Percentiles rank a stretch among this genome's conserved stretches.
Evolutionary conservation across 1,140 invertebrate species (phyloP).

Genomic region (Spodoptera litura): DNA sequence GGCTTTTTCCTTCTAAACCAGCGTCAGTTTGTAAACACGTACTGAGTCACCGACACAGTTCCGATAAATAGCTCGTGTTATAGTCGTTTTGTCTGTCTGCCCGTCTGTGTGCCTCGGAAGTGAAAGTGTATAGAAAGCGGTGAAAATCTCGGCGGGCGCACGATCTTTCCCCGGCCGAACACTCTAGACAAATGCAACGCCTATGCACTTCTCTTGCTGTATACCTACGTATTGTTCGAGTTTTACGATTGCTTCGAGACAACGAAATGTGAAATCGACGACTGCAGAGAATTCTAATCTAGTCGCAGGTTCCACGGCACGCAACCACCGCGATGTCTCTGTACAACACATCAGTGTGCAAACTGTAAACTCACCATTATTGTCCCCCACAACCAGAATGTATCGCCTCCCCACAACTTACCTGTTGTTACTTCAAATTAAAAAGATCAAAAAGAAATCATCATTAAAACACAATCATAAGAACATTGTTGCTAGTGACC

Average conservation of each 20-base stretch:
- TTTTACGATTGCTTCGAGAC: slow-evolving; percentile 15
- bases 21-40: slow-evolving; percentile 50
- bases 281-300: slow-evolving; percentile 29
- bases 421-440: slow-evolving; percentile 18
- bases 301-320: too few species aligned
- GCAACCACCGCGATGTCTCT: not conserved
- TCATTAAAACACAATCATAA: slow-evolving; percentile 58
- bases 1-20: slow-evolving; percentile 49
- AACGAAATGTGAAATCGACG: slow-evolving; percentile 37
- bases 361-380: not conserved
- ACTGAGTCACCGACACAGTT: slow-evolving; percentile 53
- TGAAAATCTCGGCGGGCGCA: slow-evolving; percentile 54
- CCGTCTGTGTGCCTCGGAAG: slow-evolving; percentile 56
- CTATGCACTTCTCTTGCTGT: slow-evolving; percentile 48
- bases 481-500: slow-evolving; percentile 56
- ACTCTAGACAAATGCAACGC: slow-evolving; percentile 55
- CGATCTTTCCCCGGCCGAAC: slow-evolving; percentile 45
- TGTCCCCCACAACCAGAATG: not conserved
- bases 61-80: slow-evolving; percentile 54
- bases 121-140: slow-evolving; percentile 66
- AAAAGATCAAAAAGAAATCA: slow-evolving; percentile 62
- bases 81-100: slow-evolving; percentile 61
- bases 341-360: not conserved
- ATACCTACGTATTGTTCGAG: slow-evolving; percentile 16
- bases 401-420: slow-evolving; percentile 14